Conservation (phyloP, 1,140 invertebrate genomes). For the Pogonomyrmex barbatus region DNA sequence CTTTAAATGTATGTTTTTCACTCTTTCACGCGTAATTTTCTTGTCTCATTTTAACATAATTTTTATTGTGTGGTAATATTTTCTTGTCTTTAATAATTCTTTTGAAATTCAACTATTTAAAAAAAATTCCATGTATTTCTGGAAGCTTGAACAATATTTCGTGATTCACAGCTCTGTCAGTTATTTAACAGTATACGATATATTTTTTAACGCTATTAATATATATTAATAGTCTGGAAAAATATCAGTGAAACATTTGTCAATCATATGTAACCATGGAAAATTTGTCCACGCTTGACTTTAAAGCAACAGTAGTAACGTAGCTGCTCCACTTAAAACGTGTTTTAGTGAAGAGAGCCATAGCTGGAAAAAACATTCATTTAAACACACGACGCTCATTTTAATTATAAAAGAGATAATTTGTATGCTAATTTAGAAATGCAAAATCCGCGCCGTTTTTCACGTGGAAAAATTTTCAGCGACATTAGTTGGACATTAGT, state of each 20-base stretch:
- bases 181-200: neutral
- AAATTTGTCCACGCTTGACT: neutral
- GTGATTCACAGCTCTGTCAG: neutral
- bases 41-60: neutral
- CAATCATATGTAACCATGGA: slow-evolving; percentile 2
- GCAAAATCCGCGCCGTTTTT: neutral
- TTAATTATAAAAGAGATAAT: slow-evolving; percentile 31
- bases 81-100: neutral
- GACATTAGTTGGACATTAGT: neutral
- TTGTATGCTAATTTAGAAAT: neutral
- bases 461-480: slow-evolving; percentile 33
- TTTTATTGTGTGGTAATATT: neutral
- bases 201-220: neutral
- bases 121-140: neutral
- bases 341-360: neutral
- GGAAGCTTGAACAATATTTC: neutral
- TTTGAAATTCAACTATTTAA: neutral
- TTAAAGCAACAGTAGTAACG: too few species aligned
- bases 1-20: neutral
- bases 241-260: neutral
- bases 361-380: neutral
- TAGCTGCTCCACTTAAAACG: neutral
- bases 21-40: neutral
- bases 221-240: neutral
- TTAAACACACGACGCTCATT: neutral